Percentiles rank a stretch among this genome's conserved stretches.
Evolutionary conservation across 1,140 invertebrate genomes (phyloP).

Genomic region (Hyposmocoma kahamanoa): DNA sequence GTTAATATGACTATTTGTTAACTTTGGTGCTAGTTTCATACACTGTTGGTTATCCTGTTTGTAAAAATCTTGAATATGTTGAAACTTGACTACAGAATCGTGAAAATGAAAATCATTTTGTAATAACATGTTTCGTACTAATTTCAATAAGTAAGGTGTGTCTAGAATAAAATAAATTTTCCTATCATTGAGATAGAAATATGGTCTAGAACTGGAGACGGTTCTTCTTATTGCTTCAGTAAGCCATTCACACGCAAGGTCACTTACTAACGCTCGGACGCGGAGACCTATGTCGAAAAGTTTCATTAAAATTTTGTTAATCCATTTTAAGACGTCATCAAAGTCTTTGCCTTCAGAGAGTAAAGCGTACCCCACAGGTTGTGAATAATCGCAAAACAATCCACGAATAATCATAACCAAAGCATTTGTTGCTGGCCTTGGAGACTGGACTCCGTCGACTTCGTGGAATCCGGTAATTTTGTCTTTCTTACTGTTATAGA

Average conservation of each 20-base stretch:
- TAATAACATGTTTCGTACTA: constrained; percentile 3
- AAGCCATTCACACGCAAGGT: constrained; percentile 1
- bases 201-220: constrained; percentile 8
- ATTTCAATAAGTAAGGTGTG: constrained; percentile 10
- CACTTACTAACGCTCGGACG: constrained; percentile 7
- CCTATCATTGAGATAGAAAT: constrained; percentile 10
- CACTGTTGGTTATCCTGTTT: constrained; percentile 16
- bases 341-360: constrained; percentile 8
- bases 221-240: constrained; percentile 1
- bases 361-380: constrained; percentile 15
- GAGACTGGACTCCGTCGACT: constrained; percentile 13
- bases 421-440: constrained; percentile 13
- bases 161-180: constrained; percentile 15
- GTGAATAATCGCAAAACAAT: constrained; percentile 12
- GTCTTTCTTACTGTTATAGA: constrained; percentile 16
- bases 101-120: constrained; percentile 9
- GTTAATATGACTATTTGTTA: constrained; percentile 19
- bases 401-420: constrained; percentile 15
- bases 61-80: constrained; percentile 19
- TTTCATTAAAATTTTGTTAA: constrained; percentile 9
- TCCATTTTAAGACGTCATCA: constrained; percentile 14
- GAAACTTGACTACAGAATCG: constrained; percentile 11
- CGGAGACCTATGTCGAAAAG: constrained; percentile 10
- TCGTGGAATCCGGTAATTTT: constrained; percentile 19
- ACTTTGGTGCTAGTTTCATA: constrained; percentile 13